Percentiles rank a stretch among this genome's conserved stretches.
Conservation (phyloP, 2,888 invertebrate species). For the Pachydiplax longipennis region DNA sequence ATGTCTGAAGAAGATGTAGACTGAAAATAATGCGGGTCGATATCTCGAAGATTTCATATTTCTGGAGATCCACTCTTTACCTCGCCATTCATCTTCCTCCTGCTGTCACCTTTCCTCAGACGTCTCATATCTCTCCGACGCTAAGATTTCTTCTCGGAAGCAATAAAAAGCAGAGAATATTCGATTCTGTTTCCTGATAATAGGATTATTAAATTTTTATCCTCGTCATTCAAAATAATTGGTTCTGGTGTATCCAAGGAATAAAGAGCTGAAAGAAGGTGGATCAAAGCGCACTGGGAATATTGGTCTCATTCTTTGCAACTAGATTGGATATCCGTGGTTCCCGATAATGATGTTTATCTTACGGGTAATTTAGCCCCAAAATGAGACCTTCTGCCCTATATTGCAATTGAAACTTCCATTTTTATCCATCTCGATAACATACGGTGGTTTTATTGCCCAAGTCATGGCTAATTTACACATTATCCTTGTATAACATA, state of each 20-base stretch:
- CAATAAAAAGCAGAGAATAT: conserved; percentile 18
- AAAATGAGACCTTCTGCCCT: too few relatives aligned
- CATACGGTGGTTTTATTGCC: too few relatives aligned
- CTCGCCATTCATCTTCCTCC: neutral
- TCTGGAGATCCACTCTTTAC: neutral
- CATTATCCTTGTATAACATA: too few relatives aligned
- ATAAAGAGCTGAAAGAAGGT: neutral
- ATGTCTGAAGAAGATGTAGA: neutral
- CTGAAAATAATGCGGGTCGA: conserved; percentile 9
- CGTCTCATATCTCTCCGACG: too few relatives aligned
- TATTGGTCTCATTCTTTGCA: too few relatives aligned
- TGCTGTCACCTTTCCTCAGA: neutral
- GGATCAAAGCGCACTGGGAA: neutral
- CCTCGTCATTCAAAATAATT: conserved; percentile 33
- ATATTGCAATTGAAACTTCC: too few relatives aligned
- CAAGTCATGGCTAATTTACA: too few relatives aligned
- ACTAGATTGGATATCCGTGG: too few relatives aligned
- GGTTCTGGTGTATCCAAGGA: conserved; percentile 6
- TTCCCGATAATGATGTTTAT: too few relatives aligned
- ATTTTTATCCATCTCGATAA: too few relatives aligned
- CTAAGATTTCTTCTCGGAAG: neutral
- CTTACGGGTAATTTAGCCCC: too few relatives aligned
- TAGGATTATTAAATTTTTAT: conserved; percentile 39
- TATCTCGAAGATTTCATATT: conserved; percentile 23
- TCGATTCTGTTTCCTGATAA: conserved; percentile 29